These are phyloP conservation scores for Gryon sp. DNA, from an alignment of 1,140 invertebrate genomes.

Conservation along the genomic window DNA sequence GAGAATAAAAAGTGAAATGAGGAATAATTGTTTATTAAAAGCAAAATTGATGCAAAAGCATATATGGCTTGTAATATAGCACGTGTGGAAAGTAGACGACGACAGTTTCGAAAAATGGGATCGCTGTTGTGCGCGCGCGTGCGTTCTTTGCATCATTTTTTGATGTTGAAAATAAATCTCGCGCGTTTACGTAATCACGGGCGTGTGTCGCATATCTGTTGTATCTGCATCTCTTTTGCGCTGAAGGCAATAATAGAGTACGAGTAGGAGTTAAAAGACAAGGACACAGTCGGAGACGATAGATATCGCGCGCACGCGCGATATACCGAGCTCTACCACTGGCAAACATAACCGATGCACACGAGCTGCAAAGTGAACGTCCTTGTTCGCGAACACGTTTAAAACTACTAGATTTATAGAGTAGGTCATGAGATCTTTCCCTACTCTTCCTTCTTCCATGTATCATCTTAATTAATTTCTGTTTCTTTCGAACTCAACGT, in stretches of 20 bases:
- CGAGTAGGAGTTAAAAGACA: conserved; percentile 59
- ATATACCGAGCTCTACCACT: conserved; percentile 37
- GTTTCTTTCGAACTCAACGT: no score
- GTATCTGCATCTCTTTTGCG: conserved; percentile 40
- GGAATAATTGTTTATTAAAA: no score
- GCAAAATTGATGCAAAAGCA: no score
- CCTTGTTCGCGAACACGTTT: conserved; percentile 58
- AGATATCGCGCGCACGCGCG: conserved; percentile 31
- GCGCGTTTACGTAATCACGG: conserved; percentile 47
- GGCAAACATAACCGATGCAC: conserved; percentile 38
- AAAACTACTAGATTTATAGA: conserved; percentile 62
- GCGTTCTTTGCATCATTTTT: conserved; percentile 48
- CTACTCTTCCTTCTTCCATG: conserved; percentile 21
- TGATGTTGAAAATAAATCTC: conserved; percentile 55
- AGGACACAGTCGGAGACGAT: conserved; percentile 43
- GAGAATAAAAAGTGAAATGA: no score
- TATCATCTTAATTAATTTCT: conserved; percentile 16
- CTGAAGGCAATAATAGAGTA: conserved; percentile 55
- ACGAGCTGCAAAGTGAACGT: conserved; percentile 48
- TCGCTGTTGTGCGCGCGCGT: no score
- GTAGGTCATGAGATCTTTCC: conserved; percentile 55
- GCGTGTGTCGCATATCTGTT: conserved; percentile 52
- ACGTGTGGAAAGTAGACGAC: conserved; percentile 1
- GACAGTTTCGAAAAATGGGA: conserved; percentile 30
- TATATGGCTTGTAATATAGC: neutral